These are phyloP conservation scores for Megalurothrips usitatus DNA, from an alignment of 2,888 invertebrate genomes.

Conservation along the genomic window DNA sequence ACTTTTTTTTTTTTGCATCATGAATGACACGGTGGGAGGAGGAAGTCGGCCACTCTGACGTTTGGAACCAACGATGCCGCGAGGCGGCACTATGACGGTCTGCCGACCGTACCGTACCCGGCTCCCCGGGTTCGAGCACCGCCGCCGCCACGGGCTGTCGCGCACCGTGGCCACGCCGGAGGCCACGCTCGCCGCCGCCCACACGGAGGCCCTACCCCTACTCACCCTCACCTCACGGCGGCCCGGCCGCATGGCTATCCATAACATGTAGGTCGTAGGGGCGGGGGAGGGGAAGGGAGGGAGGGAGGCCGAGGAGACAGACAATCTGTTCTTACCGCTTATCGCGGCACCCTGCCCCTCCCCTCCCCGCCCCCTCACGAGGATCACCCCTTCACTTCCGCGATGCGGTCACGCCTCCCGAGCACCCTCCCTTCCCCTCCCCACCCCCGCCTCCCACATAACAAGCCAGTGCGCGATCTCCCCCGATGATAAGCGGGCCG, in stretches of 20 bases:
- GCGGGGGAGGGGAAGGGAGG: neutral
- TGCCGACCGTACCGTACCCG: too few relatives aligned
- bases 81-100: too few relatives aligned
- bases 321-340: slow-evolving; percentile 3
- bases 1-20: too few relatives aligned
- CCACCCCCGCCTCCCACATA: neutral
- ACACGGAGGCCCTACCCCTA: neutral
- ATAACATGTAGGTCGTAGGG: neutral
- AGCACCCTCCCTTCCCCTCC: neutral
- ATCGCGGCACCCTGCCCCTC: too few relatives aligned
- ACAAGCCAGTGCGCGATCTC: neutral
- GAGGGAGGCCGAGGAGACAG: slow-evolving; percentile 5
- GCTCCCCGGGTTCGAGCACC: too few relatives aligned
- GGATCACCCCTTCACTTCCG: slow-evolving; percentile 10
- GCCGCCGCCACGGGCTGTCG: too few relatives aligned
- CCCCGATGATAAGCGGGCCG: neutral
- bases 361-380: neutral
- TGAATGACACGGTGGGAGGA: too few relatives aligned
- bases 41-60: too few relatives aligned
- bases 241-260: too few relatives aligned
- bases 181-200: neutral
- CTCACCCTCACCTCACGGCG: neutral
- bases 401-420: slow-evolving; percentile 18
- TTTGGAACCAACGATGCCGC: too few relatives aligned
- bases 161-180: too few relatives aligned